Base-by-base conservation (phyloP, 1,140 invertebrate species). In the Dinoponera quadriceps region DNA sequence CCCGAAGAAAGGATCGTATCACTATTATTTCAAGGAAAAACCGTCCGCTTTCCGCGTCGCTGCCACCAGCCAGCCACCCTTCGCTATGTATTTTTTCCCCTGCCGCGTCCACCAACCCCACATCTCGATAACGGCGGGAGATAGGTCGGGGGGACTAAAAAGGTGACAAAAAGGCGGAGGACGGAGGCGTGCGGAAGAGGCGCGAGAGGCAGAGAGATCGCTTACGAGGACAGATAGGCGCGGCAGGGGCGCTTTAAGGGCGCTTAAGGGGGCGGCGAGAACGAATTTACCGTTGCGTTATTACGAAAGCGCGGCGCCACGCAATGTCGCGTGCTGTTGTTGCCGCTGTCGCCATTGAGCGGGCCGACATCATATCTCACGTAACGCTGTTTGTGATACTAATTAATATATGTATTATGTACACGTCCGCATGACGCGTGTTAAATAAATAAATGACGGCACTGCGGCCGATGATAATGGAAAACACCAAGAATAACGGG, bases 371-470 rank as follows among this genome's bases (percentile, higher is more conserved):
- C n/a, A 57, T 80, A 55, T 71, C 51, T 71, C 51, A 2, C 20
- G 62, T 44, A 25, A 55, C 16, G 38, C 9, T 48, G 51, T 78
- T 77, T 78, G 65, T 59, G 71, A 80, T 80, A 71, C 33, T 80
- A 80, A 80, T 80, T 80, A 80, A 80, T 55, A 27, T 59, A 80
- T 55, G 25, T 59, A 71, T 44, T 69, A 48, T 33, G 14, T 3
- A 54, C 65, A 55, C n/a, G 13, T 59, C 9, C 51, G 14, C 14
- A 51, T 48, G 75, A 80, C 75, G 75, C 25, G 51, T 3, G 48
- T 44, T 80, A 80, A 59, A 71, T 57, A 80, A 80, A 80, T 60
- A 71, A 69, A 69, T 33, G 51, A 80, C n/a, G 51, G n/a, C 33
- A 2, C 3, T n/a, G n/a, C 5, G 54, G 22, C n/a, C 75, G 13